Percentiles rank a stretch among this genome's conserved stretches.
phyloP scores from a whole-genome alignment of 2,888 invertebrate species.

The Lepidocyrtoides sp. region DNA sequence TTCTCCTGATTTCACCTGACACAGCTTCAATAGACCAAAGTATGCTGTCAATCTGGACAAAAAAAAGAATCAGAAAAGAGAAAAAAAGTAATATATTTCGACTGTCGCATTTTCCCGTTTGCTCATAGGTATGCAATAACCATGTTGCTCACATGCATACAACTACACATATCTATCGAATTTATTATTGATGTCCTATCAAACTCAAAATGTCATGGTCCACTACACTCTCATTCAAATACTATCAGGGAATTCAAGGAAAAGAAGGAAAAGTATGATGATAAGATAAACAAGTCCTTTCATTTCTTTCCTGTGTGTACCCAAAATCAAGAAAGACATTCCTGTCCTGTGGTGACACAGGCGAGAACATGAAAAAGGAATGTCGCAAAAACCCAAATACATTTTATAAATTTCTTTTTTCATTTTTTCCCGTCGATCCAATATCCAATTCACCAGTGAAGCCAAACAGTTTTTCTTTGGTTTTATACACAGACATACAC shows the following conservation, averaged over 20 bases:
- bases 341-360: too few relatives aligned
- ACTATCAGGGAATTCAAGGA: background rate
- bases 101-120: background rate
- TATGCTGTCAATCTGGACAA: conserved; percentile 88
- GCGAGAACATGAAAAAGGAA: background rate
- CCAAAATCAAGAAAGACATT: conserved; percentile 1
- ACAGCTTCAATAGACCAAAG: conserved; percentile 91
- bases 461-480: background rate
- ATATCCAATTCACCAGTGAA: background rate
- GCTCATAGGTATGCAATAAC: too few relatives aligned
- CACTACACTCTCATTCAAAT: conserved; percentile 5
- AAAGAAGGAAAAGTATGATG: background rate
- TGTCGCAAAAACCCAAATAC: background rate
- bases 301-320: background rate
- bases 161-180: background rate
- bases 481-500: too few relatives aligned
- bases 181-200: background rate
- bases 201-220: background rate
- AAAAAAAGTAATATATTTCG: background rate
- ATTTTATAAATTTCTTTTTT: conserved; percentile 17
- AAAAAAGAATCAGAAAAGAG: background rate
- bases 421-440: background rate
- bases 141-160: background rate
- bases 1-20: conserved; percentile 91
- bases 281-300: background rate